Evolutionary conservation across 2,113 vertebrate genomes (phyloP).

Genomic region (Anhinga anhinga): DNA sequence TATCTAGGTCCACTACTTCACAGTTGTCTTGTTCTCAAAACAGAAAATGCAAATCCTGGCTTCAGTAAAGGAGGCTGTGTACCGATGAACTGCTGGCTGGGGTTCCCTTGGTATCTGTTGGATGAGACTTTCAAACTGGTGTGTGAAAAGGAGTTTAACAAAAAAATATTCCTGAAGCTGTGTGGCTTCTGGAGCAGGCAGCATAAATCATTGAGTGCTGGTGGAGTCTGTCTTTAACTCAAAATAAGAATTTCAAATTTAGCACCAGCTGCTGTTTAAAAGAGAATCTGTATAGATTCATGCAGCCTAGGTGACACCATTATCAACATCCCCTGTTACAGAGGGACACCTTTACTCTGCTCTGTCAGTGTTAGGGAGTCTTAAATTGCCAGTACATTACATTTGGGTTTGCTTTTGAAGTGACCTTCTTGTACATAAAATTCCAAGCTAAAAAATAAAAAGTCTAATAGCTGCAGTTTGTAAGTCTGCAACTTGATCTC

Average conservation of each 20-base stretch:
- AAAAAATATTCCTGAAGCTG: neutral
- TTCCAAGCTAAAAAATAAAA: neutral
- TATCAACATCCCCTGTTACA: neutral
- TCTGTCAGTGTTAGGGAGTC: neutral
- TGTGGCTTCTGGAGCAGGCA: neutral
- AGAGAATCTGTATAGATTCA: neutral
- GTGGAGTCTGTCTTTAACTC: neutral
- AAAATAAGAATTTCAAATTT: neutral
- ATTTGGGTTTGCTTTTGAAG: neutral
- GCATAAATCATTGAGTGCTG: neutral
- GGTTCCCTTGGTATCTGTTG: neutral
- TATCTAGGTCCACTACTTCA: neutral
- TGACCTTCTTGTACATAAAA: neutral
- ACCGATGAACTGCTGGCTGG: neutral
- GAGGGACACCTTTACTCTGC: neutral
- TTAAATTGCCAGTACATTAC: neutral
- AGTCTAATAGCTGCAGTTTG: neutral
- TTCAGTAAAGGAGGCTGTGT: neutral
- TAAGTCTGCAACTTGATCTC: neutral
- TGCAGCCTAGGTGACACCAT: neutral
- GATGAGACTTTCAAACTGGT: neutral
- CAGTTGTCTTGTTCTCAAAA: slow-evolving; percentile 10
- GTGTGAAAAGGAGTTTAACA: neutral
- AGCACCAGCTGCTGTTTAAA: neutral
- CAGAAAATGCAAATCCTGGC: neutral